phyloP scores from a whole-genome alignment of 2,888 invertebrate species.

The Drosophila yooni region DNA sequence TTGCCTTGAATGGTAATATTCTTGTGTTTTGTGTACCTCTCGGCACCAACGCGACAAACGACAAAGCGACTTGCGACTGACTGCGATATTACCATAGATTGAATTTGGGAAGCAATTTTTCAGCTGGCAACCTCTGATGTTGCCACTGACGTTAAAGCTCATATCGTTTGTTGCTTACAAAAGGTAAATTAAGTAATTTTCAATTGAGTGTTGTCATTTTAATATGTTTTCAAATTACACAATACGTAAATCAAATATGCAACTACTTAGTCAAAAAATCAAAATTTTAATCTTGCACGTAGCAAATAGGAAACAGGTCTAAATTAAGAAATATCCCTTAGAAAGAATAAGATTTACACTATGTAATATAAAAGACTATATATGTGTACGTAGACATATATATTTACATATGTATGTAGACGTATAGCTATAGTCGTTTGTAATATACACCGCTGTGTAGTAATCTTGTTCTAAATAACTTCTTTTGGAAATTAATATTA shows the following conservation, averaged over 20 bases:
- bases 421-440: no score
- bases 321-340: no score
- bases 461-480: neutral
- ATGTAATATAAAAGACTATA: no score
- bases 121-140: conserved; percentile 6
- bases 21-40: conserved; percentile 38
- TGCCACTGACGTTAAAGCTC: neutral
- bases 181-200: neutral
- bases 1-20: conserved; percentile 61
- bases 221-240: neutral
- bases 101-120: conserved; percentile 32
- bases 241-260: neutral
- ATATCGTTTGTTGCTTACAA: neutral
- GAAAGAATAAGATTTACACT: neutral
- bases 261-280: neutral
- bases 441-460: no score
- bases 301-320: no score
- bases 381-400: no score
- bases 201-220: neutral
- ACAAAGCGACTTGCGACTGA: conserved; percentile 36
- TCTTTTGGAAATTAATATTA: conserved; percentile 5
- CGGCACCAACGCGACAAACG: conserved; percentile 36
- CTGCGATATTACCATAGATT: conserved; percentile 35
- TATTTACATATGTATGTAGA: no score
- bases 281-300: no score